phyloP scores from a whole-genome alignment of 92 coral and sea anemone genomes.

The Palythoa heliodiscus region DNA sequence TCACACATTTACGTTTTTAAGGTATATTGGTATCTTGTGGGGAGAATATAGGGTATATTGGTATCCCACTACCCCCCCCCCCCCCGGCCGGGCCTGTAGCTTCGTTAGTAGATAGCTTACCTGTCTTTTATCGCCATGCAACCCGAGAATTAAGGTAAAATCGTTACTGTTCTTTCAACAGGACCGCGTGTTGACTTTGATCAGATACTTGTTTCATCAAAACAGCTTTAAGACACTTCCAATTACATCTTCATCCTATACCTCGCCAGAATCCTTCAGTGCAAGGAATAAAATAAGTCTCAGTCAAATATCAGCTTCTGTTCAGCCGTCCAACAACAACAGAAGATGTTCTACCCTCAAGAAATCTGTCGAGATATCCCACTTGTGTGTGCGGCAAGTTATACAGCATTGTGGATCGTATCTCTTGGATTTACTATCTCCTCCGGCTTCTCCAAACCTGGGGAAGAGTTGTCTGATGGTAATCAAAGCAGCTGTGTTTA shows the following conservation, averaged over 20 bases:
- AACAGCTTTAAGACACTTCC: not conserved
- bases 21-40: too few species aligned
- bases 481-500: constrained; percentile 67
- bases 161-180: constrained; percentile 10
- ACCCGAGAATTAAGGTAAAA: not conserved
- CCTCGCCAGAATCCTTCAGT: not conserved
- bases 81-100: too few species aligned
- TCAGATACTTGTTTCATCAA: constrained; percentile 70
- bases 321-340: constrained; percentile 3
- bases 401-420: constrained; percentile 79
- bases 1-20: too few species aligned
- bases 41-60: too few species aligned
- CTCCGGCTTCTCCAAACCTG: constrained; percentile 55
- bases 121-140: not conserved
- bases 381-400: constrained; percentile 81
- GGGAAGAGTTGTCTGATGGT: constrained; percentile 79
- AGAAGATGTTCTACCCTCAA: not conserved
- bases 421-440: constrained; percentile 70
- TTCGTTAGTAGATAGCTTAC: not conserved
- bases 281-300: not conserved
- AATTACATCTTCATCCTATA: not conserved
- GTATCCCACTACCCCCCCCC: too few species aligned
- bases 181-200: constrained; percentile 55
- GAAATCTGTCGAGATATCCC: constrained; percentile 45
- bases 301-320: not conserved